Evolutionary conservation across 2,888 invertebrate species (phyloP).

Genomic region (Coelopa pilipes): DNA sequence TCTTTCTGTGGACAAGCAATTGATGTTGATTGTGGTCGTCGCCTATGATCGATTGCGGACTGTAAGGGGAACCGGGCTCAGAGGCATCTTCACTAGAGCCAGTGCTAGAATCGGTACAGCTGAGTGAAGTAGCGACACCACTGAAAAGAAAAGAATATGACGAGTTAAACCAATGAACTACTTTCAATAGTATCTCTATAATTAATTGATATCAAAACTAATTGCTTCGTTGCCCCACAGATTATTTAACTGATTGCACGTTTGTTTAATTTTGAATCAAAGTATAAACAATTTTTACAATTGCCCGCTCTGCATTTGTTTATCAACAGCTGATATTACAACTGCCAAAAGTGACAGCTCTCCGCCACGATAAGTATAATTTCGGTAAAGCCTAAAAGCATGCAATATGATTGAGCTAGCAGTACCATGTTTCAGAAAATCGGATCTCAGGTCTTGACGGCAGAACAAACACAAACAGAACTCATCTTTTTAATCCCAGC

Average conservation of each 20-base stretch:
- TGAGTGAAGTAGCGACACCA: constrained; percentile 83
- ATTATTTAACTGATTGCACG: background rate
- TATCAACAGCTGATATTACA: constrained; percentile 43
- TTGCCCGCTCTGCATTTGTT: constrained; percentile 41
- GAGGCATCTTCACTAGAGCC: constrained; percentile 83
- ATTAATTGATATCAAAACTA: background rate
- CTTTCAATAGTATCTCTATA: background rate
- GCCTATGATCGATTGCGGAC: constrained; percentile 66
- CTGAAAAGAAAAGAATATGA: constrained; percentile 71
- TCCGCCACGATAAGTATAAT: background rate
- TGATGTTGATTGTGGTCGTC: constrained; percentile 68
- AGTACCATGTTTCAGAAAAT: too few species aligned
- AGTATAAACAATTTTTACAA: constrained; percentile 24
- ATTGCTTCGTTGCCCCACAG: constrained; percentile 6
- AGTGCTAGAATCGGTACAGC: constrained; percentile 73
- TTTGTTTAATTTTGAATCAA: constrained; percentile 18
- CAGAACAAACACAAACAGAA: constrained; percentile 8
- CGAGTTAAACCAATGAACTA: background rate
- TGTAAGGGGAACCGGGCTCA: constrained; percentile 87
- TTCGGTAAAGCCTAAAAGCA: constrained; percentile 30
- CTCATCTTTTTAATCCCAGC: too few species aligned
- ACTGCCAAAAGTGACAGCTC: constrained; percentile 24
- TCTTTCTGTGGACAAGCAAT: constrained; percentile 47
- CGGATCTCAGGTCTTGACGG: too few species aligned
- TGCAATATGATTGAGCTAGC: too few species aligned